Percentiles rank a stretch among this genome's conserved stretches.
Conservation (phyloP, 2,888 invertebrate species). For the Drosophila nr. fundita region DNA sequence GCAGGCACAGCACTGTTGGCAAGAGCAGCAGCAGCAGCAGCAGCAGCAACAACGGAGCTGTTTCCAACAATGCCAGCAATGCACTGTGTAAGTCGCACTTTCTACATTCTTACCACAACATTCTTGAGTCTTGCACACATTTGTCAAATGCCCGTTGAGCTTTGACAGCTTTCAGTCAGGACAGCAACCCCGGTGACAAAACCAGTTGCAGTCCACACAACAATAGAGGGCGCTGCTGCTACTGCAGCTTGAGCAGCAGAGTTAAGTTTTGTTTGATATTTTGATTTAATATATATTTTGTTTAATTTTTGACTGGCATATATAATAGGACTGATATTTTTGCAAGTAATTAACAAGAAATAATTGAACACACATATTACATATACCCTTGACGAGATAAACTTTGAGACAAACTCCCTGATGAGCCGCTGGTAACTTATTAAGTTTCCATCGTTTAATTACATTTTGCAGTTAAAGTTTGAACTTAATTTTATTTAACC, state of each 20-base stretch:
- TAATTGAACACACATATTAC: not conserved
- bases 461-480: not conserved
- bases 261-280: not conserved
- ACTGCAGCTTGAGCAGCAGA: too few relatives aligned
- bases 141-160: conserved; percentile 42
- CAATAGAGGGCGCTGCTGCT: conserved; percentile 46
- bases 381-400: not conserved
- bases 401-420: not conserved
- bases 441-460: too few relatives aligned
- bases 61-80: conserved; percentile 53
- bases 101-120: conserved; percentile 1
- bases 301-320: accelerated
- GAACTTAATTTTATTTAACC: not conserved
- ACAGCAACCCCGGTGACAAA: conserved; percentile 55
- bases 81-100: conserved; percentile 72
- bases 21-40: conserved; percentile 78
- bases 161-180: conserved; percentile 75
- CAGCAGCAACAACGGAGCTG: conserved; percentile 18
- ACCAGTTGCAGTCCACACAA: not conserved
- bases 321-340: not conserved
- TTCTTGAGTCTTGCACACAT: not conserved
- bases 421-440: not conserved
- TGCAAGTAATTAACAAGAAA: not conserved
- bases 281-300: not conserved
- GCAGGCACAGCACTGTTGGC: conserved; percentile 70